Evolutionary conservation across 2,888 invertebrate species (phyloP).

Genomic region (Alentia gelatinosa): DNA sequence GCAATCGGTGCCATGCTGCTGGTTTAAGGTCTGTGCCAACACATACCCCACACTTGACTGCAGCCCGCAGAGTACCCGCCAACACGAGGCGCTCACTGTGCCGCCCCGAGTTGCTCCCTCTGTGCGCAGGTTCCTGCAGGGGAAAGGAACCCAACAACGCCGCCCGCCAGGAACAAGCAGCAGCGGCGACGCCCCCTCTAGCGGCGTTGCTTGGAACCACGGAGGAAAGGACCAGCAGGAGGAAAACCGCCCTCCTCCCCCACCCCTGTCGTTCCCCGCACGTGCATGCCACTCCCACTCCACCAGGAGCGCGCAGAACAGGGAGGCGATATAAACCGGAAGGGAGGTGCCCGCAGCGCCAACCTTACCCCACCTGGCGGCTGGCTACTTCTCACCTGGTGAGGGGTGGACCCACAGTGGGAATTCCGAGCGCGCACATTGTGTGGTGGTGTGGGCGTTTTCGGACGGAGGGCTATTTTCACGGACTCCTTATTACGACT

Average conservation of each 20-base stretch:
- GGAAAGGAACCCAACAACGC: no score
- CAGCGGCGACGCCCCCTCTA: background rate
- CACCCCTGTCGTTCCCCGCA: background rate
- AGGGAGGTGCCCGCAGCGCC: background rate
- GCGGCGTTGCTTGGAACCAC: background rate
- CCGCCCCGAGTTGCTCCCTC: no score
- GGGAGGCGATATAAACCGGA: background rate
- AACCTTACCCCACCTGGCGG: constrained; percentile 1
- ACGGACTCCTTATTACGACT: no score
- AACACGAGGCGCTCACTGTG: no score
- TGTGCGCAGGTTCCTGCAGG: no score
- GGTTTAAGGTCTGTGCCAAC: no score
- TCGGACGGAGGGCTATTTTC: no score
- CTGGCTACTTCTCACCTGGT: background rate
- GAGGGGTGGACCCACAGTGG: background rate
- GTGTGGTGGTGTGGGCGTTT: background rate
- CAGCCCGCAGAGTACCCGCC: no score
- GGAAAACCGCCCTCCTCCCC: background rate
- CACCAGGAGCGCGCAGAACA: background rate
- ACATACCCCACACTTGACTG: no score
- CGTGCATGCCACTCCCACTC: background rate
- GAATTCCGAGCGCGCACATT: background rate
- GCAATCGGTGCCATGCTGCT: no score
- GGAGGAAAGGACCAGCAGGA: background rate
- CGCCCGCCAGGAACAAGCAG: background rate